These are phyloP conservation scores for Suillia variegata DNA, from an alignment of 2,888 invertebrate species.

Conservation along the genomic window DNA sequence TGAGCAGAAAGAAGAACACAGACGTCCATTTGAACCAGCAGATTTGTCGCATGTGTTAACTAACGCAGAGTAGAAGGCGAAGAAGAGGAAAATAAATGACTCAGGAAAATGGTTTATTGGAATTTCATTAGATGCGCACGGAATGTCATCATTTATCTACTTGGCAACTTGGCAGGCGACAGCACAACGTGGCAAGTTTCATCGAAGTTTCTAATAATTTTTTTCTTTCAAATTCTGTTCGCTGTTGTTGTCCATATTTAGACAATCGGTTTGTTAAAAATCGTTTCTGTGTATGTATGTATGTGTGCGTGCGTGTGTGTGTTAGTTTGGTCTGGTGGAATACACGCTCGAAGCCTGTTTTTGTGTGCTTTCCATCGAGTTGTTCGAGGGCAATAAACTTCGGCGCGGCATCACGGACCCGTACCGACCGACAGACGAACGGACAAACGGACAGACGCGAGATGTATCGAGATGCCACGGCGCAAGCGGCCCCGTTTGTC, in stretches of 20 bases:
- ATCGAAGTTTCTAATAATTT: neutral
- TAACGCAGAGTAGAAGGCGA: neutral
- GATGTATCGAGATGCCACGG: neutral
- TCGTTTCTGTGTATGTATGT: neutral
- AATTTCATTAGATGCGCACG: constrained; percentile 30
- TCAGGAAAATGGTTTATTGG: constrained; percentile 28
- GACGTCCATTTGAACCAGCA: no score
- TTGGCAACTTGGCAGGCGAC: neutral
- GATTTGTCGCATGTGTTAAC: neutral
- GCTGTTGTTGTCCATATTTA: neutral
- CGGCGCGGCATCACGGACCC: neutral
- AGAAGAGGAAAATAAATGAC: neutral
- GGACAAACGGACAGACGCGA: no score
- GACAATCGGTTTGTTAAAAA: neutral
- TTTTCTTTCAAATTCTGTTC: neutral
- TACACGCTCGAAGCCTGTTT: neutral
- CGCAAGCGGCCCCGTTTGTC: neutral
- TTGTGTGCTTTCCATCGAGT: neutral
- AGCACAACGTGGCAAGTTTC: neutral
- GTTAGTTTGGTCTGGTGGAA: constrained; percentile 7
- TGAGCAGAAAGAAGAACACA: no score
- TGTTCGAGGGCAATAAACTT: constrained; percentile 5
- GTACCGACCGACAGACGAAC: no score
- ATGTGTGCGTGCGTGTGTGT: constrained; percentile 12
- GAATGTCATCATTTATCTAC: constrained; percentile 4